phyloP scores from a whole-genome alignment of 2,113 vertebrate genomes.

The Scopus umbretta region DNA sequence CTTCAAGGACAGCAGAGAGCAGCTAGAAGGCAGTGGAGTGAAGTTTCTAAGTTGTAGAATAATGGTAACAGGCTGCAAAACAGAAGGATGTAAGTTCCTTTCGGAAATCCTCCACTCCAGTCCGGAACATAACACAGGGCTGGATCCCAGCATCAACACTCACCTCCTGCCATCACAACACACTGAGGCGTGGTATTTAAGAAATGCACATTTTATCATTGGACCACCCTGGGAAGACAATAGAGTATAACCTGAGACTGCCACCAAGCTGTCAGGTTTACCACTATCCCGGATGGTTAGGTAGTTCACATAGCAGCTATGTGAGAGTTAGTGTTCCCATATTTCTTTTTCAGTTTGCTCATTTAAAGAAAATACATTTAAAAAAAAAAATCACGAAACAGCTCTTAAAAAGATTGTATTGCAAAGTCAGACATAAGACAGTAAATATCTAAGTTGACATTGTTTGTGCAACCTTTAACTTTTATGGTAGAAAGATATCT shows the following conservation, averaged over 20 bases:
- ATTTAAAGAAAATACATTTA: not conserved
- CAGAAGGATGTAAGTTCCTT: not conserved
- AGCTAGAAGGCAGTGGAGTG: not conserved
- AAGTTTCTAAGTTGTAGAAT: not conserved
- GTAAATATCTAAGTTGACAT: not conserved
- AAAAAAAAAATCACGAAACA: not conserved
- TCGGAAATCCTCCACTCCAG: not conserved
- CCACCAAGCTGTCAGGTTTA: not conserved
- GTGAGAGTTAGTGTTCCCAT: not conserved
- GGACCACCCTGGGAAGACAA: not conserved
- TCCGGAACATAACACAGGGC: not conserved
- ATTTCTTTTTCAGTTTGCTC: not conserved
- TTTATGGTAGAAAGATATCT: not conserved
- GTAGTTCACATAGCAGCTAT: not conserved
- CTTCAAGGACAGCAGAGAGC: not conserved
- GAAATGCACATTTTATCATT: not conserved
- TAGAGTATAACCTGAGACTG: not conserved
- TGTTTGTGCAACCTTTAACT: not conserved
- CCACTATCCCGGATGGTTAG: not conserved
- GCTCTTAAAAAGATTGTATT: not conserved
- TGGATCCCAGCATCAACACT: not conserved
- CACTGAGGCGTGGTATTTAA: not conserved
- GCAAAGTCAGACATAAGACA: not conserved
- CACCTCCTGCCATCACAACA: rapidly evolving
- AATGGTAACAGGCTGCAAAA: not conserved